Conservation (phyloP, 2,888 invertebrate species). For the Schizaphis graminum region DNA sequence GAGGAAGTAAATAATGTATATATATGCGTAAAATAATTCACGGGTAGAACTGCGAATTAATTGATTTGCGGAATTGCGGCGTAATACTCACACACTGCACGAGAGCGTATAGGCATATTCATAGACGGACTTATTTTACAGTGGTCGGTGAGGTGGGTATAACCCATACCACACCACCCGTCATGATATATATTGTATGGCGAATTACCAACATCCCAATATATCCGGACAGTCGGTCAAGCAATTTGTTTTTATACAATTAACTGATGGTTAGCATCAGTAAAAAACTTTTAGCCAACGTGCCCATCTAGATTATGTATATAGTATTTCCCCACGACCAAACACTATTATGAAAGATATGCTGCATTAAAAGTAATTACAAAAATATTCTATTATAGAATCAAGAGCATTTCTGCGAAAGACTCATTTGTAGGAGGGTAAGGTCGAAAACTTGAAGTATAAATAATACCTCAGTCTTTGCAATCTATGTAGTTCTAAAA, state of each 20-base stretch:
- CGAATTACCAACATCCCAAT: neutral
- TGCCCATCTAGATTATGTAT: neutral
- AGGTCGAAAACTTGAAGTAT: too few species aligned
- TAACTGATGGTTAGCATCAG: neutral
- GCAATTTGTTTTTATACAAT: neutral
- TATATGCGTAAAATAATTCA: neutral
- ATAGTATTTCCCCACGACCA: too few species aligned
- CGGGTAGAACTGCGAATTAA: neutral
- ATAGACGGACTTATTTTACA: neutral
- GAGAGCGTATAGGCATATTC: neutral
- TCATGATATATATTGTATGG: neutral
- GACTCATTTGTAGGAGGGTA: too few species aligned
- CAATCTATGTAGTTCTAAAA: too few species aligned
- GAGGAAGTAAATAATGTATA: neutral
- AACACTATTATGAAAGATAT: too few species aligned
- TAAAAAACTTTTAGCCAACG: neutral
- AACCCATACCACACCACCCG: neutral
- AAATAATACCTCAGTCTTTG: too few species aligned
- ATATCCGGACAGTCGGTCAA: neutral
- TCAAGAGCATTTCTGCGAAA: too few species aligned
- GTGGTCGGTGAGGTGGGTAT: neutral
- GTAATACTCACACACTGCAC: neutral
- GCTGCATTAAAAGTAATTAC: too few species aligned
- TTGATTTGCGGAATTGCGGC: constrained; percentile 28
- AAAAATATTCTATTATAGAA: too few species aligned